A percentile compares a stretch with the other conserved stretches of the same genome.
These are phyloP conservation scores for Vimba vimba DNA, from an alignment of 2,113 vertebrate species.

Conservation along the genomic window DNA sequence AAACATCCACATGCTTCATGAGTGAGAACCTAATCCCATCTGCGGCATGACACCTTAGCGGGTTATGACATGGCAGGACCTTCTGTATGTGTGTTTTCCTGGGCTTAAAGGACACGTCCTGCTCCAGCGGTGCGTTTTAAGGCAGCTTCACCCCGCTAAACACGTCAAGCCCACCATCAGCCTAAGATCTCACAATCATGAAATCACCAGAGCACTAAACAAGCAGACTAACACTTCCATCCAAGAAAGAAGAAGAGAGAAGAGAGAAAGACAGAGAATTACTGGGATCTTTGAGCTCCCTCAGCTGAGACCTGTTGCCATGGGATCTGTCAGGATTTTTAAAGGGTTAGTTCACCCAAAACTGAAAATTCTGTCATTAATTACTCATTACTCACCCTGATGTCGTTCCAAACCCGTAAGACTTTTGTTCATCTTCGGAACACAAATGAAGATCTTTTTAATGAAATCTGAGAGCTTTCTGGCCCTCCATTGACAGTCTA, in stretches of 20 bases:
- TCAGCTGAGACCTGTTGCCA: conserved; percentile 45
- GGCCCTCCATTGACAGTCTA: too few species aligned
- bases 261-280: conserved; percentile 10
- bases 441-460: too few species aligned
- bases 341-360: too few species aligned
- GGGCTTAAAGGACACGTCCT: conserved; percentile 13
- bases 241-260: background rate
- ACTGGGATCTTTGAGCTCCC: background rate
- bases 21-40: conserved; percentile 8
- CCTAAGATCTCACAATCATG: conserved; percentile 9
- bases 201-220: conserved; percentile 20
- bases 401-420: too few species aligned
- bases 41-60: background rate
- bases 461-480: too few species aligned
- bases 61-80: background rate
- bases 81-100: background rate
- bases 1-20: background rate
- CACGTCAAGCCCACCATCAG: conserved; percentile 3
- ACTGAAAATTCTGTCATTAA: too few species aligned
- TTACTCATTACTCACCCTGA: too few species aligned
- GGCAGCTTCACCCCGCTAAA: background rate
- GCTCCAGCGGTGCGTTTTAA: conserved; percentile 6
- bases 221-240: background rate
- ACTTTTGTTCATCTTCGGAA: too few species aligned
- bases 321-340: conserved; percentile 46